phyloP scores from a whole-genome alignment of 1,140 invertebrate species.

The Papilio polyxenes region DNA sequence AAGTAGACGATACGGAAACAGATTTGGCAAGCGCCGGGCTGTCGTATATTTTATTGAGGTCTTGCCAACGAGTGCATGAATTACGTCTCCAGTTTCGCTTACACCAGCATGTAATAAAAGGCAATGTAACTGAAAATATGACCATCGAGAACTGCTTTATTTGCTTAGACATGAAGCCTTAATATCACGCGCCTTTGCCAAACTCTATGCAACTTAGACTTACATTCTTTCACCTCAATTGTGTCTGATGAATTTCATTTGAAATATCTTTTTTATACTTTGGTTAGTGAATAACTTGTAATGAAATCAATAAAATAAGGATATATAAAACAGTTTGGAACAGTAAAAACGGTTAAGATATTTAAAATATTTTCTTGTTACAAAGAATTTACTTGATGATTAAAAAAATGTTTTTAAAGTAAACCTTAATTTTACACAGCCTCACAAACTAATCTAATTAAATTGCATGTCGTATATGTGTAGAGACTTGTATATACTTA shows the following conservation, averaged over 20 bases:
- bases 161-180: not conserved
- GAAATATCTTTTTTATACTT: not conserved
- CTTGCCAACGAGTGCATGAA: slow-evolving; percentile 32
- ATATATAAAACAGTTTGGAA: too few species aligned
- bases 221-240: slow-evolving; percentile 25
- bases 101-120: slow-evolving; percentile 28
- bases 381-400: too few species aligned
- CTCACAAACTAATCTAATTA: not conserved
- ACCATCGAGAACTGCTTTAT: not conserved
- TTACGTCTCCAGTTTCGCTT: slow-evolving; percentile 14
- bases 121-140: slow-evolving; percentile 20
- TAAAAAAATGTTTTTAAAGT: too few species aligned
- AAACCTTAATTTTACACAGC: not conserved
- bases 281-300: too few species aligned
- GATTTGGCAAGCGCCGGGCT: slow-evolving; percentile 14
- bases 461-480: not conserved
- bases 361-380: not conserved
- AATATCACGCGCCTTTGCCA: not conserved
- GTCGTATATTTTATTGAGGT: slow-evolving; percentile 32
- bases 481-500: not conserved
- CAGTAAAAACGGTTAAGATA: not conserved
- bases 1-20: slow-evolving; percentile 30
- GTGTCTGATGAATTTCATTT: not conserved
- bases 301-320: too few species aligned
- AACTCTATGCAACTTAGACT: not conserved